Base-by-base conservation (phyloP, 2,113 vertebrate species). In the Anarrhichthys ocellatus region DNA sequence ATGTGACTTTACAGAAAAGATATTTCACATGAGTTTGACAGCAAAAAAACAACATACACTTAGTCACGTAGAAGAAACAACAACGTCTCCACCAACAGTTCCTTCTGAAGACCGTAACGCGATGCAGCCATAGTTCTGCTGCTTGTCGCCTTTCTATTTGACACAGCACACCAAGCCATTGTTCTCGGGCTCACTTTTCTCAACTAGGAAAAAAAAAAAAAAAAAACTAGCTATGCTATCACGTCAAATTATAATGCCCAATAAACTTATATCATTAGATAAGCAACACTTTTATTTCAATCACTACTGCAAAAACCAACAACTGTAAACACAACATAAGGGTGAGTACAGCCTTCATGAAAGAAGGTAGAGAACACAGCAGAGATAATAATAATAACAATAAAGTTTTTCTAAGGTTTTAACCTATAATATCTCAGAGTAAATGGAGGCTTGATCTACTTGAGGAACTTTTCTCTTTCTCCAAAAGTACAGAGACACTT, bases 141-240 rank as follows among this genome's bases (percentile, higher is more conserved):
- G 50, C 67, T 68, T 27, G 44, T 67, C 24, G 27, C 14, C 76
- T 69, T 79, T 40, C 40, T 70, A 63, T 73, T 74, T 78, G 63
- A 82, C 66, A 48, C 48, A 80, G 46, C 52, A 44, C 73, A 71
- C 15, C 52, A 32, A 52, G 24, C 38, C 40, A 50, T 22, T 73
- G 64, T 68, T 78, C 54, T 64, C 63, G 18, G 40, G 36, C 24
- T 52, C 27, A 5, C 15, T 68, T 52, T 14, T 24, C 29, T 36
- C 18, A 4, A 61, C 24, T 34, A 17, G 13, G 4, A 34, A 34
- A 6, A 34, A 4, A 62, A 73, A 4, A 62, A 73, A 27, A 27
- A 27, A 73, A 62, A 70, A 62, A 7, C 24, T 50, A 44, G 67
- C 36, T 24, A 34, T 15, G 9, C 22, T 3, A 32, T 24, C 48